These are phyloP conservation scores for Archivesica marissinica DNA, from an alignment of 1,140 invertebrate species.

Conservation along the genomic window DNA sequence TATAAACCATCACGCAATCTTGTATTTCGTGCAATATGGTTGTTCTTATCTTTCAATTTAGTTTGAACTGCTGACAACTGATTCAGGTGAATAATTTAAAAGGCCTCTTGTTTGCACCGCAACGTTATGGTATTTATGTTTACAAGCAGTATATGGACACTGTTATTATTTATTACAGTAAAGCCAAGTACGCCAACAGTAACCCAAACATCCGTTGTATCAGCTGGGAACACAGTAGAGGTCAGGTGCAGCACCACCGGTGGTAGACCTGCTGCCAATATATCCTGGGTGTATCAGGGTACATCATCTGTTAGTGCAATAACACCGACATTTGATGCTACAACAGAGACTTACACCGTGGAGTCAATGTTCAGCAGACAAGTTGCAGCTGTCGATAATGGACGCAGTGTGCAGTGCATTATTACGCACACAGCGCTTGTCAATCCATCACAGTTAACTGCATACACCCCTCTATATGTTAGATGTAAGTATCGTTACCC, in stretches of 20 bases:
- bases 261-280: slow-evolving; percentile 9
- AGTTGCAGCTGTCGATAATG: slow-evolving; percentile 24
- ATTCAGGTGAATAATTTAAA: no score
- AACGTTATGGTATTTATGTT: no score
- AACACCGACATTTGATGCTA: neutral
- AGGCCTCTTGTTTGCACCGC: no score
- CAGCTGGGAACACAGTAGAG: neutral
- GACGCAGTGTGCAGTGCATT: neutral
- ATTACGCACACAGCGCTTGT: neutral
- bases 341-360: slow-evolving; percentile 9
- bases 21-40: no score
- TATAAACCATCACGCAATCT: no score
- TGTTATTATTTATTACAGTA: no score
- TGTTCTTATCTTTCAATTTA: no score
- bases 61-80: no score
- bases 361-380: neutral
- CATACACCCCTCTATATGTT: neutral
- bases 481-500: no score
- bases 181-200: neutral
- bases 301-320: neutral
- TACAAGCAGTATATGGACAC: no score
- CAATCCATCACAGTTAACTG: neutral
- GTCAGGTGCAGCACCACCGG: slow-evolving; percentile 14
- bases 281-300: slow-evolving; percentile 4
- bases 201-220: neutral